phyloP scores from a whole-genome alignment of 2,888 invertebrate genomes.

The Drosophila borborema region DNA sequence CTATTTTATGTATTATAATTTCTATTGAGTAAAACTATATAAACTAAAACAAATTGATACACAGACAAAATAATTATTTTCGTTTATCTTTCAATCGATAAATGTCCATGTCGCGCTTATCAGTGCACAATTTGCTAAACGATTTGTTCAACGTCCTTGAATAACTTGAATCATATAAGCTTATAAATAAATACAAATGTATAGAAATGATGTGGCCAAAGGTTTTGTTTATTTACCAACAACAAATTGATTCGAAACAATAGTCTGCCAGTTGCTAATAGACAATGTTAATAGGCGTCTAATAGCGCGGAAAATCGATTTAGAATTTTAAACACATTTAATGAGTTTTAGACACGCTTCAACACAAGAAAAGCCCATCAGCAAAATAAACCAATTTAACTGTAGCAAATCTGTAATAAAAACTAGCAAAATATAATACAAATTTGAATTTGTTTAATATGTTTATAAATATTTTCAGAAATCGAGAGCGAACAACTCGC shows the following conservation, averaged over 20 bases:
- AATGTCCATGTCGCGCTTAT: constrained; percentile 8
- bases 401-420: not conserved
- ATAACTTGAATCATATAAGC: not conserved
- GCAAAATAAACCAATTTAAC: constrained; percentile 4
- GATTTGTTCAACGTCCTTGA: constrained; percentile 1
- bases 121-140: constrained; percentile 2
- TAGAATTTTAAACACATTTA: constrained; percentile 54
- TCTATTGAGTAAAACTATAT: too few relatives aligned
- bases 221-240: constrained; percentile 3
- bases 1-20: too few relatives aligned
- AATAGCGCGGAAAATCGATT: constrained; percentile 71
- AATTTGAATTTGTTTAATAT: too few relatives aligned
- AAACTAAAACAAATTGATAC: not conserved
- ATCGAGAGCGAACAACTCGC: not conserved
- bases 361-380: constrained; percentile 28
- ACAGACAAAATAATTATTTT: not conserved
- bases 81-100: constrained; percentile 17
- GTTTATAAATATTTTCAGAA: not conserved
- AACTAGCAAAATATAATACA: not conserved
- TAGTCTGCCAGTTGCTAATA: constrained; percentile 8
- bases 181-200: not conserved
- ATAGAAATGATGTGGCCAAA: constrained; percentile 1
- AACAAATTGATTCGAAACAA: constrained; percentile 24
- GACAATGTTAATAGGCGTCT: constrained; percentile 49
- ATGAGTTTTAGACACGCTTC: constrained; percentile 63